Evolutionary conservation across 2,797 vertebrate genomes (phyloP).

Genomic region (Smutsia gigantea): DNA sequence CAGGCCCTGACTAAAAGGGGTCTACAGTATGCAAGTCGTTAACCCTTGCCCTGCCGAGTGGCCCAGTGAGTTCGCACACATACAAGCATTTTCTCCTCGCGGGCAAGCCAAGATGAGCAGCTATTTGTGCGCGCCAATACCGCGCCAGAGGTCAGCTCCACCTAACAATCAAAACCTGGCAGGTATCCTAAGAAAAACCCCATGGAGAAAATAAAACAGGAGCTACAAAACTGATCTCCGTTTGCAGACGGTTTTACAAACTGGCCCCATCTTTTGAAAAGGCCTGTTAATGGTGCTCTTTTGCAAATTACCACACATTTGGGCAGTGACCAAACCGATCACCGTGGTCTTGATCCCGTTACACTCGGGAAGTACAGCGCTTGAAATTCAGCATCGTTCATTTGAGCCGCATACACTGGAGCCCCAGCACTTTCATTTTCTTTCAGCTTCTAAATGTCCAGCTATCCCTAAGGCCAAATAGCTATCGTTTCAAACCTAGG

Average conservation of each 20-base stretch:
- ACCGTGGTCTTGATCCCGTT: neutral
- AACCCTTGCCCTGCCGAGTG: constrained; percentile 73
- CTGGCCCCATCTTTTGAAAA: neutral
- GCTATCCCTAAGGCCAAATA: neutral
- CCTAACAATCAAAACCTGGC: constrained; percentile 28
- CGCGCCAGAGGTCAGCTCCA: neutral
- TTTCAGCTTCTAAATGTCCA: neutral
- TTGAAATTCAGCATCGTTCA: neutral
- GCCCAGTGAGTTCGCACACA: neutral
- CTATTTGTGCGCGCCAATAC: neutral
- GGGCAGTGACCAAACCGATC: neutral
- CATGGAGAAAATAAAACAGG: neutral
- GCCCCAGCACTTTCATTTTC: neutral
- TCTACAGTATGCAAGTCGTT: constrained; percentile 61
- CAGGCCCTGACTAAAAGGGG: constrained; percentile 59
- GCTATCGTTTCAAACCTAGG: neutral
- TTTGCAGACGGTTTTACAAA: neutral
- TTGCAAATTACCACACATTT: constrained; percentile 6
- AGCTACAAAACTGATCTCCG: neutral
- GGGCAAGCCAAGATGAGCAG: neutral
- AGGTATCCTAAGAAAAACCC: constrained; percentile 15
- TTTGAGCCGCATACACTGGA: accelerated
- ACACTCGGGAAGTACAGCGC: neutral
- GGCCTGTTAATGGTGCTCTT: neutral
- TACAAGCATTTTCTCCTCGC: neutral